Percentiles rank a stretch among this genome's conserved stretches.
These are phyloP conservation scores for Oegoconia quadripuncta DNA, from an alignment of 2,888 invertebrate species.

Conservation along the genomic window DNA sequence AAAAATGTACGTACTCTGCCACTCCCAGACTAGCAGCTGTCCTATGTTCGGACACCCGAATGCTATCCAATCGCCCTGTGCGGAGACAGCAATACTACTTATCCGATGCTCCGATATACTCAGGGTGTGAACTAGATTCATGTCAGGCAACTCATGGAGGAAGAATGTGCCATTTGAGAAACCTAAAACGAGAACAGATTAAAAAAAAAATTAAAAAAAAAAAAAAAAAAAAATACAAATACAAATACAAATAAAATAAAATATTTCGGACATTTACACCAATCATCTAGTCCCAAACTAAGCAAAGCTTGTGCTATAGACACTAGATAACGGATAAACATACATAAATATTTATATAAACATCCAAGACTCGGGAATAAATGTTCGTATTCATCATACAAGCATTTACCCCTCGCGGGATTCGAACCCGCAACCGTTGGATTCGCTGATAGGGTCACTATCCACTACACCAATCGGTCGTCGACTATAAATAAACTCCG, in stretches of 20 bases:
- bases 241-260: not conserved
- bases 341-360: too few species aligned
- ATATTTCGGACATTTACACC: too few species aligned
- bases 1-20: slow-evolving; percentile 87
- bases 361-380: too few species aligned
- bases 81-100: slow-evolving; percentile 88
- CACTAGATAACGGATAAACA: too few species aligned
- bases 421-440: too few species aligned
- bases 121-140: slow-evolving; percentile 92
- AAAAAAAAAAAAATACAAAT: not conserved
- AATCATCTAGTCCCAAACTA: too few species aligned
- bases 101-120: slow-evolving; percentile 93
- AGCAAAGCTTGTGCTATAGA: too few species aligned
- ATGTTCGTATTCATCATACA: too few species aligned
- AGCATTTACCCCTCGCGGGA: too few species aligned
- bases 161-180: slow-evolving; percentile 95
- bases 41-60: slow-evolving; percentile 93
- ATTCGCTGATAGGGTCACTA: too few species aligned
- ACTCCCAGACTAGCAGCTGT: slow-evolving; percentile 98
- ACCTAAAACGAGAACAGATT: slow-evolving; percentile 67
- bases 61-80: slow-evolving; percentile 97
- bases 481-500: too few species aligned
- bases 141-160: slow-evolving; percentile 96
- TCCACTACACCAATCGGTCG: too few species aligned
- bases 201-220: slow-evolving; percentile 1